phyloP scores from a whole-genome alignment of 2,888 invertebrate species.

The Apamea crenata region DNA sequence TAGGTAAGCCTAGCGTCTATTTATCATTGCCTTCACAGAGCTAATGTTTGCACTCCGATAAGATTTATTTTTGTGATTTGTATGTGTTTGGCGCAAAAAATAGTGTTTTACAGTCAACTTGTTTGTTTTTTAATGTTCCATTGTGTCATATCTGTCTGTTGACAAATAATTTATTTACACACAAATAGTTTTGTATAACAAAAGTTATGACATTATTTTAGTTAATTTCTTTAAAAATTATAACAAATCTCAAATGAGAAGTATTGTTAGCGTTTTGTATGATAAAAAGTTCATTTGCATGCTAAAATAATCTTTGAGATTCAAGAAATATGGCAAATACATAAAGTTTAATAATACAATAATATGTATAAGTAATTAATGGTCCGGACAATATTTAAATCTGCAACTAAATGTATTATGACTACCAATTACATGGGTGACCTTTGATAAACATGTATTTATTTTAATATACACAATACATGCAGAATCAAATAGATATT shows the following conservation, averaged over 20 bases:
- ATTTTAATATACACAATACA: background rate
- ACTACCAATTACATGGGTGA: constrained; percentile 16
- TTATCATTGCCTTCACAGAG: constrained; percentile 22
- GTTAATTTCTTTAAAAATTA: background rate
- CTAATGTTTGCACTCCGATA: constrained; percentile 53
- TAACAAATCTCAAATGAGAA: background rate
- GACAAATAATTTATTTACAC: constrained; percentile 34
- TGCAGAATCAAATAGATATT: background rate
- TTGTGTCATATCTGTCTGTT: constrained; percentile 12
- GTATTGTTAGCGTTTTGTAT: background rate
- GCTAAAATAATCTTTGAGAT: background rate
- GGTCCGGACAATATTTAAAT: background rate
- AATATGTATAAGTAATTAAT: background rate
- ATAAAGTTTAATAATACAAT: background rate
- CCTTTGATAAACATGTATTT: constrained; percentile 18
- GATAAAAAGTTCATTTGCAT: background rate
- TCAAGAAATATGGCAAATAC: background rate
- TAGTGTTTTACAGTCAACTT: background rate
- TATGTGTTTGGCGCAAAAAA: constrained; percentile 6
- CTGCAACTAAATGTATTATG: background rate
- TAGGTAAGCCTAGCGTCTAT: constrained; percentile 76
- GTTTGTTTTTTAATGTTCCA: constrained; percentile 15
- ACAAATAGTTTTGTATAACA: constrained; percentile 3
- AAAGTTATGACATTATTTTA: background rate
- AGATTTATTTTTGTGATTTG: constrained; percentile 14